These are phyloP conservation scores for Clarias macrocephalus DNA, from an alignment of 2,113 vertebrate species.

Conservation along the genomic window DNA sequence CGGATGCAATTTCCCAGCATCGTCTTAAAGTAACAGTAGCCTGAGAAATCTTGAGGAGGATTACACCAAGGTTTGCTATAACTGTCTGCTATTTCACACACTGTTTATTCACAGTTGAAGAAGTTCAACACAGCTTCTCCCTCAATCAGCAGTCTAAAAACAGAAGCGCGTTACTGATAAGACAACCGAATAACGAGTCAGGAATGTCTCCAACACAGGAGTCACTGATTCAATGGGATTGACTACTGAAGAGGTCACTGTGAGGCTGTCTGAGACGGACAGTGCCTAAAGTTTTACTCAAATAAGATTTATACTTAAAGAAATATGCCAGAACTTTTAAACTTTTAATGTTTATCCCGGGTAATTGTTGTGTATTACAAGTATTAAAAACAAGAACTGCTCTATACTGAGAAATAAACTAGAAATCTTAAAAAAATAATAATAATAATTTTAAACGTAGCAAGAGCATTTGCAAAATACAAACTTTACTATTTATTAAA, in stretches of 20 bases:
- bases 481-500: background rate
- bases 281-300: background rate
- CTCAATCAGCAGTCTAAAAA: constrained; percentile 37
- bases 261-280: background rate
- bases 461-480: background rate
- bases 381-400: background rate
- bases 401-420: background rate
- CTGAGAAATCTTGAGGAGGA: constrained; percentile 26
- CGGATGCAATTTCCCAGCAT: constrained; percentile 30
- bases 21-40: constrained; percentile 33
- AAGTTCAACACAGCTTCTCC: constrained; percentile 14
- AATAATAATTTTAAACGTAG: too few species aligned
- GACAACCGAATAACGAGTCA: constrained; percentile 22
- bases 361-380: background rate
- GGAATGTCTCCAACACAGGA: constrained; percentile 37
- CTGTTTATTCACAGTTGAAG: constrained; percentile 10
- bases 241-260: constrained; percentile 6
- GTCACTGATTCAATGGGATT: constrained; percentile 8
- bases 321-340: background rate
- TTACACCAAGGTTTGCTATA: background rate
- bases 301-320: background rate
- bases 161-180: constrained; percentile 32
- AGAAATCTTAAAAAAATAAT: too few species aligned
- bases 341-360: background rate
- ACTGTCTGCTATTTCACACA: background rate